A percentile compares a stretch with the other conserved stretches of the same genome.
Conservation (phyloP, 2,113 vertebrate species). For the Python bivittatus region DNA sequence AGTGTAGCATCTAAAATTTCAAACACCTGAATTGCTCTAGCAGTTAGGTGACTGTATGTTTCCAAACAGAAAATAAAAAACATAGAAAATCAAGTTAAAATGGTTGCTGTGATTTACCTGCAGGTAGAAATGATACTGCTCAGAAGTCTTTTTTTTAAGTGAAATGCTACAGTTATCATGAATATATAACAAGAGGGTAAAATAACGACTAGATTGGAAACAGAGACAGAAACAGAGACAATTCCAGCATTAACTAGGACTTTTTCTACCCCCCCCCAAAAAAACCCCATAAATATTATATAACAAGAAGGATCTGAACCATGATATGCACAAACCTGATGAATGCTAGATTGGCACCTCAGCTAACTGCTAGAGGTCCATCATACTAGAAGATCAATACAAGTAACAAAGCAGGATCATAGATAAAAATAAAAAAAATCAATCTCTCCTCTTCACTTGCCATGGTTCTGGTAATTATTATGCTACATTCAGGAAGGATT, state of each 20-base stretch:
- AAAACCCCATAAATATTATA: no score
- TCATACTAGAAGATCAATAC: no score
- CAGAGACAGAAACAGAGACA: neutral
- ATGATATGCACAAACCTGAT: no score
- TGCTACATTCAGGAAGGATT: no score
- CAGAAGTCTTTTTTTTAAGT: neutral
- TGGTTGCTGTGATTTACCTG: neutral
- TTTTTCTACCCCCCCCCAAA: neutral
- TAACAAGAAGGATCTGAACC: no score
- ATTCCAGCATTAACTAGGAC: neutral
- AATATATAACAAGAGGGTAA: neutral
- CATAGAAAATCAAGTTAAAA: neutral
- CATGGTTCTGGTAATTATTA: no score
- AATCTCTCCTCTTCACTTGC: no score
- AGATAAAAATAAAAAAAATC: no score
- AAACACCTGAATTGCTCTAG: neutral
- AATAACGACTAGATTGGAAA: neutral
- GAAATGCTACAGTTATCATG: neutral
- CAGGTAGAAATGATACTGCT: neutral
- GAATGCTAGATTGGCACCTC: no score
- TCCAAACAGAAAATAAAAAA: neutral
- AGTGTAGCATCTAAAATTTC: neutral
- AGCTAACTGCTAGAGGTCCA: no score
- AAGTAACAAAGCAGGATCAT: no score
- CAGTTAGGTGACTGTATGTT: neutral